Percentiles rank a stretch among this genome's conserved stretches.
Evolutionary conservation across 92 coral and sea anemone genomes (phyloP).

Genomic region (Porites evermanni): DNA sequence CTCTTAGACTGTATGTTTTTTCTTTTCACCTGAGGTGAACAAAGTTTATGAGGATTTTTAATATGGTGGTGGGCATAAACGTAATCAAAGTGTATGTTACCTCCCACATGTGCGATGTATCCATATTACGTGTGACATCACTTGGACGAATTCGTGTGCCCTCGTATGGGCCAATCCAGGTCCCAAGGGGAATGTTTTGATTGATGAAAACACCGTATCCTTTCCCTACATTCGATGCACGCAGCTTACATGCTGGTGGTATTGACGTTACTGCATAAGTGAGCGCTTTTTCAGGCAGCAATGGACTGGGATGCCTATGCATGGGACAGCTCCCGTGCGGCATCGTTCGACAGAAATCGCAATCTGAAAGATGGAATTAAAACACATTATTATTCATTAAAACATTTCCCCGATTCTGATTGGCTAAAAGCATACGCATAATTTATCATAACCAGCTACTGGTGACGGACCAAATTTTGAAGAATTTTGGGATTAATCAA

Average conservation of each 20-base stretch:
- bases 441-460: too few relatives aligned
- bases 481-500: too few relatives aligned
- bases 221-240: conserved; percentile 74
- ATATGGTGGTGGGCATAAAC: too few relatives aligned
- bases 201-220: conserved; percentile 82
- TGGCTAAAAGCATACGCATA: too few relatives aligned
- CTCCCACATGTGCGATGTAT: conserved; percentile 93
- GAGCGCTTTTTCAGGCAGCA: conserved; percentile 19
- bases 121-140: conserved; percentile 69
- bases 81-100: conserved; percentile 31
- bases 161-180: conserved; percentile 98
- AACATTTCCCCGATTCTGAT: too few relatives aligned
- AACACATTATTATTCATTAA: too few relatives aligned
- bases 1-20: too few relatives aligned
- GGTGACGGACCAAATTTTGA: too few relatives aligned
- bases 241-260: conserved; percentile 83
- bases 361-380: conserved; percentile 7
- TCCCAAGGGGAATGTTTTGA: conserved; percentile 84
- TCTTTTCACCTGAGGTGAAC: too few relatives aligned
- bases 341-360: conserved; percentile 23
- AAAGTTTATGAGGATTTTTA: too few relatives aligned
- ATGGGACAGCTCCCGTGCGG: conserved; percentile 2
- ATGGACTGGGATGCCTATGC: conserved; percentile 13
- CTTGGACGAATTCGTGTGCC: conserved; percentile 81
- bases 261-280: conserved; percentile 82